Base-by-base conservation (phyloP, 2,888 invertebrate genomes). In the Dorcus parallelipipedus region DNA sequence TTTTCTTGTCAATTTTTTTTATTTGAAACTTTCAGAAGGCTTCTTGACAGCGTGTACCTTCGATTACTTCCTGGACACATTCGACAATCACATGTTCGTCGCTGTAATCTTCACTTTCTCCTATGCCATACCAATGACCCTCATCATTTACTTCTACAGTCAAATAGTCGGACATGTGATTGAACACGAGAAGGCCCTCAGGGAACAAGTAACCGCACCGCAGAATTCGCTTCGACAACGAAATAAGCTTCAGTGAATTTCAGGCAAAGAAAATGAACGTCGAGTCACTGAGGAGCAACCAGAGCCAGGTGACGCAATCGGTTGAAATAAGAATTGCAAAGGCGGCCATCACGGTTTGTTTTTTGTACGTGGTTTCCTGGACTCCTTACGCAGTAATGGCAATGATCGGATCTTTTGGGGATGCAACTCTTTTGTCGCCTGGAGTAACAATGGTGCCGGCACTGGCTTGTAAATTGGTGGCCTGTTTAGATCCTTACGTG, bases 251-350 rank as follows among this genome's bases (percentile, higher is more conserved):
- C 7, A 7, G 23, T 45, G 3, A 17, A 56, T 56, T 68, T 14
- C 56, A 88, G 83, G 93, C 93, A 0, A 93, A 92, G 72, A 93
- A 93, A 78, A 94, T 93, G 93, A 93, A 93, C 71, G 91, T 93
- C 0, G 92, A 93, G 70, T 93, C 93, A 1, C 79, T 93, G 38
- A 82, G 92, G 52, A 83, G 84, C 62, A 86, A 91, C 77, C 86
- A 89, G 74, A 82, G 84, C 65, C 82, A 84, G 54, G 83, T 87
- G 42, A 75, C 73, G 41, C 83, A 91, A 65, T 89, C 91, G 0
- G 90, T 91, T 0, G 93, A 93, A 75, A 86, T 93, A 66, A 82
- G 91, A 67, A 93, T 93, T 70, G 93, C 93, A 0, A 93, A 93
- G 73, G 92, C 94, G 8, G 93, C 93, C 2, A 90, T 95, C 45